phyloP scores from a whole-genome alignment of 35 echinoderm and acorn worm species.

The Heliocidaris erythrogramma region DNA sequence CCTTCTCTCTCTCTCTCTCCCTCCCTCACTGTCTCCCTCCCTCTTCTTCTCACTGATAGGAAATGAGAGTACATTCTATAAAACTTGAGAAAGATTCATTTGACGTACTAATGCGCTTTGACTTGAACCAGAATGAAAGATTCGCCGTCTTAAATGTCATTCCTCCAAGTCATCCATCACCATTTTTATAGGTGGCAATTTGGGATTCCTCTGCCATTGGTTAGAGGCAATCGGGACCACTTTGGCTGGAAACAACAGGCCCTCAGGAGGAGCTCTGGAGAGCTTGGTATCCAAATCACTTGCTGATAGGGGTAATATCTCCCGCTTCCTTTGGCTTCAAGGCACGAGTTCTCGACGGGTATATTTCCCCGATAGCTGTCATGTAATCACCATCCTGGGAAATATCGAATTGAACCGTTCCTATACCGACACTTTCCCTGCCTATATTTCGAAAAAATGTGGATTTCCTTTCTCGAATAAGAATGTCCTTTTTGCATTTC shows the following conservation, averaged over 20 bases:
- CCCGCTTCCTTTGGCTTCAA: not conserved
- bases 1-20: not conserved
- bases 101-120: not conserved
- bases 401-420: not conserved
- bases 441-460: not conserved
- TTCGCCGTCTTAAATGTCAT: not conserved
- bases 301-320: not conserved
- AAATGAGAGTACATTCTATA: not conserved
- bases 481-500: not conserved
- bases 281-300: not conserved
- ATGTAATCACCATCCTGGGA: not conserved
- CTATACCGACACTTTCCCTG: not conserved
- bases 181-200: slow-evolving; percentile 4
- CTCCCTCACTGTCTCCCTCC: not conserved
- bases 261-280: not conserved
- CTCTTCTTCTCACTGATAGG: not conserved
- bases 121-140: not conserved
- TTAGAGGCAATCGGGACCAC: not conserved
- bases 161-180: not conserved
- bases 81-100: not conserved
- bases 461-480: not conserved
- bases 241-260: not conserved
- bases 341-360: not conserved
- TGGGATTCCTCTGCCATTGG: not conserved
- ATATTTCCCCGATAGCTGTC: not conserved